Conservation (phyloP, 2,888 invertebrate species). For the Vandiemenella viatica region DNA sequence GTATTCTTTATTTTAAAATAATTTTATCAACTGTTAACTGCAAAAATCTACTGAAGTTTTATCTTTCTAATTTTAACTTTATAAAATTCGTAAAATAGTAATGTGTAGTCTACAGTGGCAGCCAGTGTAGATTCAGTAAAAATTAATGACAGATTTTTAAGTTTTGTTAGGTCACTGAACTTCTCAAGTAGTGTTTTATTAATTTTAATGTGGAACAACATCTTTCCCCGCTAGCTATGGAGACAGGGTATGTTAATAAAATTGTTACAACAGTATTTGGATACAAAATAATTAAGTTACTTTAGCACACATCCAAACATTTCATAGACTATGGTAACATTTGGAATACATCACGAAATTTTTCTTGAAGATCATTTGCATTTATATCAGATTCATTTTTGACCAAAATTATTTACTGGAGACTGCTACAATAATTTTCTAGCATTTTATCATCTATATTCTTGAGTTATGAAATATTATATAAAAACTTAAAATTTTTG, state of each 20-base stretch:
- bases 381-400: background rate
- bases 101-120: background rate
- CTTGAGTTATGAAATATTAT: background rate
- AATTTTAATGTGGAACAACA: background rate
- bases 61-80: background rate
- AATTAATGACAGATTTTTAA: background rate
- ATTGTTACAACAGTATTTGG: background rate
- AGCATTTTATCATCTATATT: background rate
- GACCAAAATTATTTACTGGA: background rate
- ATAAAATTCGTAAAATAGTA: background rate
- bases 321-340: background rate
- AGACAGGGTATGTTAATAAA: background rate
- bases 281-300: background rate
- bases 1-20: no score
- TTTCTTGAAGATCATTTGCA: background rate
- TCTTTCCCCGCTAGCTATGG: background rate
- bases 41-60: background rate
- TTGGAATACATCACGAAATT: background rate
- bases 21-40: no score
- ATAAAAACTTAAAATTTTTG: background rate
- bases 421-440: background rate
- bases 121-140: background rate
- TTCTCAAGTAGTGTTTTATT: background rate
- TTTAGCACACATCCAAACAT: background rate
- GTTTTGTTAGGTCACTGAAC: background rate